Percentiles rank a stretch among this genome's conserved stretches.
These are phyloP conservation scores for Erithacus rubecula DNA, from an alignment of 2,797 vertebrate species.

Conservation along the genomic window DNA sequence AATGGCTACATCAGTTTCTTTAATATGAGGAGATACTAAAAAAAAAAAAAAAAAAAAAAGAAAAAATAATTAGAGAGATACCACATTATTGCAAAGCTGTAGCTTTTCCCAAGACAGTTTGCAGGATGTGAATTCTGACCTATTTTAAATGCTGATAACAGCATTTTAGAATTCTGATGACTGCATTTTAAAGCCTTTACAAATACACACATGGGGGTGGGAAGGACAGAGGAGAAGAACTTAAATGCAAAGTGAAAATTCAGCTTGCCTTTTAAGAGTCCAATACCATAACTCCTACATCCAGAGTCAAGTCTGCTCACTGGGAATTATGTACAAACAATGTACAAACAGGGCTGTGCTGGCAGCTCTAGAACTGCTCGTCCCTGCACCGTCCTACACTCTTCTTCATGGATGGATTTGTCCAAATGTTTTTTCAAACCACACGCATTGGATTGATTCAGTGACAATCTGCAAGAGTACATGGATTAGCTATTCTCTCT, in stretches of 20 bases:
- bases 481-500: not conserved
- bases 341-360: not conserved
- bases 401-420: not conserved
- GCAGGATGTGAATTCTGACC: constrained; percentile 37
- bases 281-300: not conserved
- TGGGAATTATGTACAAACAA: not conserved
- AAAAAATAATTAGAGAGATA: not conserved
- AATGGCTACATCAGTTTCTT: not conserved
- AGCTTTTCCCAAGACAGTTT: constrained; percentile 4
- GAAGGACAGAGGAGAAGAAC: not conserved
- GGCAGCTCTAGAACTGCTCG: not conserved
- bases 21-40: not conserved
- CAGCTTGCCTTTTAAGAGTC: not conserved
- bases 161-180: not conserved
- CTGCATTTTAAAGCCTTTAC: not conserved
- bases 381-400: not conserved
- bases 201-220: not conserved
- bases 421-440: not conserved
- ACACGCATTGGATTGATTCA: not conserved
- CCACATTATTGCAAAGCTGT: not conserved
- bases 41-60: not conserved
- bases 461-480: not conserved
- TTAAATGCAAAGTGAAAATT: not conserved
- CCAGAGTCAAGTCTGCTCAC: not conserved
- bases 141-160: constrained; percentile 30